Base-by-base conservation (phyloP, 2,113 vertebrate genomes). In the Toxotes jaculatrix region DNA sequence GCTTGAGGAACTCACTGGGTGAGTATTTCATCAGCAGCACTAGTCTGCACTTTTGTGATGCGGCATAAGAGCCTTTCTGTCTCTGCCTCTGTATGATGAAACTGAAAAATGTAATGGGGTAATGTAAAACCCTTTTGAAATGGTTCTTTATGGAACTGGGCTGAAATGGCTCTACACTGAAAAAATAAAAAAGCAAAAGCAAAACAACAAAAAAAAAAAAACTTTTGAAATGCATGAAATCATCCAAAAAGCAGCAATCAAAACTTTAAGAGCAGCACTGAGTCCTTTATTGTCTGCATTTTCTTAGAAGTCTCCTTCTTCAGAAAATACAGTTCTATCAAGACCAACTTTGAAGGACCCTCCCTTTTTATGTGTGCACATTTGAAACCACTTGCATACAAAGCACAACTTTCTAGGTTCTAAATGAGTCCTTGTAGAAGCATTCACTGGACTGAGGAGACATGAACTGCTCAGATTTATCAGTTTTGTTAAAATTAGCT, bases 61-160 rank as follows among this genome's bases (percentile, higher is more conserved):
- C 74, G n/a, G 75, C 81, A 86, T 88, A 86, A 88, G 74, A 86
- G 87, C 59, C 59, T 57, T 73, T 83, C 81, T 77, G 47, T 71
- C 64, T 69, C 55, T 40, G 38, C 53, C 60, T 77, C 67, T 45
- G 60, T 53, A 71, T 80, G 84, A 79, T 82, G 77, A 83, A 85
- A 89, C 64, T 76, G 88, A 85, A 88, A 86, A 91, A 80, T 10
- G 17, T 56, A 82, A 74, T 71, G 76, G 63, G 55, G 81, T 74
- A 79, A 81, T 85, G 81, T 75, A 67, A 79, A 87, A 74, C 83
- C 75, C 38, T 79, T 87, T 86, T 77, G 70, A 83, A 88, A 88
- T 87, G 74, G 74, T 59, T 83, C 78, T 88, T 84, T 81, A 77
- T 74, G 61, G 21, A 80, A 64, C 34, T 38, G 53, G 67, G 36